Percentiles rank a stretch among this genome's conserved stretches.
Conservation (phyloP, 2,888 invertebrate species). For the Zaprionus bogoriensis region DNA sequence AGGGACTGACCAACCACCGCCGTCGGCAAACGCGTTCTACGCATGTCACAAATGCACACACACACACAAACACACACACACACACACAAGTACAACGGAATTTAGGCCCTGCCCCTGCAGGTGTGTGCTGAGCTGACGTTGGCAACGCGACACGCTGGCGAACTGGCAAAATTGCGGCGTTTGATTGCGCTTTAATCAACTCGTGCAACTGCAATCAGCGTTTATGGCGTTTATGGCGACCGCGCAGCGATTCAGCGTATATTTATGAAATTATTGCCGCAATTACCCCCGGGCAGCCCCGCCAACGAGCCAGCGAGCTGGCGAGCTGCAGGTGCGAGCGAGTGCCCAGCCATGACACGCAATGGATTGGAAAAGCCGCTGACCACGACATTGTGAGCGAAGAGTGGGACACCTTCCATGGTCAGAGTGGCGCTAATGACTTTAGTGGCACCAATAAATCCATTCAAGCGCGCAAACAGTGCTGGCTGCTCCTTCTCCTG, state of each 20-base stretch:
- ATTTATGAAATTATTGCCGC: constrained; percentile 74
- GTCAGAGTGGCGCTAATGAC: constrained; percentile 72
- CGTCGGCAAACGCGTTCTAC: constrained; percentile 44
- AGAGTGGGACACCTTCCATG: constrained; percentile 10
- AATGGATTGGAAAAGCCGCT: constrained; percentile 28
- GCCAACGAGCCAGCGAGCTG: constrained; percentile 32
- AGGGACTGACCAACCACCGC: constrained; percentile 52
- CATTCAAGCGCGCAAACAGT: constrained; percentile 58
- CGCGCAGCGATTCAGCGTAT: constrained; percentile 50
- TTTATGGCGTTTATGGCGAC: constrained; percentile 30
- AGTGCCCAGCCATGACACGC: constrained; percentile 40
- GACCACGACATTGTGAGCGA: not conserved
- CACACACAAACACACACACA: constrained; percentile 33
- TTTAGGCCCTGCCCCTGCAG: constrained; percentile 35
- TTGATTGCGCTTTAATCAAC: constrained; percentile 64
- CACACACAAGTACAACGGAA: not conserved
- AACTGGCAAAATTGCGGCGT: constrained; percentile 19
- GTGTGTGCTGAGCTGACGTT: no score
- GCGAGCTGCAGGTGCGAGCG: constrained; percentile 18
- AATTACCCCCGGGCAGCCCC: no score
- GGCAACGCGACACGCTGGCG: not conserved
- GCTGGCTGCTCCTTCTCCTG: not conserved
- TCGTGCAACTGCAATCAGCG: constrained; percentile 43
- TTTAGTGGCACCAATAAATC: constrained; percentile 79
- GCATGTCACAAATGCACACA: constrained; percentile 59